phyloP scores from a whole-genome alignment of 1,140 invertebrate species.

The Ruditapes philippinarum region DNA sequence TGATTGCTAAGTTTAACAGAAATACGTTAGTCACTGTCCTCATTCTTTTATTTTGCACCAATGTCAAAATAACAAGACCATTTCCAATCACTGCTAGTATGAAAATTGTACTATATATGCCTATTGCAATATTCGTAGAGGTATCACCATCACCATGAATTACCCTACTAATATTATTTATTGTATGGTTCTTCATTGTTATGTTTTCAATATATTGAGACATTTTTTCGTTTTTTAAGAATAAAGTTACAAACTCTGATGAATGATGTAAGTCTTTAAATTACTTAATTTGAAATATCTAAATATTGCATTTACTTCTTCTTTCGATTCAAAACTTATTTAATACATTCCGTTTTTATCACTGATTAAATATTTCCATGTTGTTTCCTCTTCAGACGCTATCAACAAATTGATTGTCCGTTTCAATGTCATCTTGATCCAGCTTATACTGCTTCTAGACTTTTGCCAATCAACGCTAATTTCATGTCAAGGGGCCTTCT shows the following conservation, averaged over 20 bases:
- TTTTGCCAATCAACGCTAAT: neutral
- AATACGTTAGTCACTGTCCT: constrained; percentile 95
- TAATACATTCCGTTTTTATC: neutral
- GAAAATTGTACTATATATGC: constrained; percentile 91
- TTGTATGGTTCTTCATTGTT: neutral
- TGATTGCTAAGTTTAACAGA: constrained; percentile 91
- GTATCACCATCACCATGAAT: neutral
- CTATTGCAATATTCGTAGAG: constrained; percentile 31
- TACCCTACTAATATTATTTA: neutral
- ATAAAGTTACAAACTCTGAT: neutral
- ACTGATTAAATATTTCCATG: neutral
- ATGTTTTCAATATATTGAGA: neutral
- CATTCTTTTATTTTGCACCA: constrained; percentile 94
- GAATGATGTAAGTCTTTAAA: neutral
- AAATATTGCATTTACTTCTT: neutral
- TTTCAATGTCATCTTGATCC: neutral
- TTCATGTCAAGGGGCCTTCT: neutral
- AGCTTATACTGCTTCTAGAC: neutral
- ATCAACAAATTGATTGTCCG: neutral
- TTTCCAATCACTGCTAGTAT: constrained; percentile 93
- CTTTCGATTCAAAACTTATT: neutral
- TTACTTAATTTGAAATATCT: too few species aligned
- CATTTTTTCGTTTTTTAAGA: neutral
- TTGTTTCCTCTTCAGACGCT: neutral
- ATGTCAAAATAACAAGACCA: constrained; percentile 92